Base-by-base conservation (phyloP, 2,797 vertebrate species). In the Lophius americanus region DNA sequence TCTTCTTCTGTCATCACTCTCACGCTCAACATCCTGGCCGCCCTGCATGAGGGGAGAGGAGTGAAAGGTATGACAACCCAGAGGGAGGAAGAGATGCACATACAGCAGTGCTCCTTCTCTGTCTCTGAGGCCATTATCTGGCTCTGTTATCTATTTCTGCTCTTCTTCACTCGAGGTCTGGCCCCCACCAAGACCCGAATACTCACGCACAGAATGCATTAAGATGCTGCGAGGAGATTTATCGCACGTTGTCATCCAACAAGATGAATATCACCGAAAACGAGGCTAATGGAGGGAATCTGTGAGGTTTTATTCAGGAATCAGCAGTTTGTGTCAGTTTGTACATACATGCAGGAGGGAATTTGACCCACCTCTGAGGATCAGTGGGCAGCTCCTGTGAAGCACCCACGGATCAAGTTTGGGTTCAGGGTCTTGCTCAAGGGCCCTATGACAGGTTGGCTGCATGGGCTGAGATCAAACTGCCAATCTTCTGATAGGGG, bases 1-100 rank as follows among this genome's bases (percentile, higher is more conserved):
- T 90, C 85, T 88, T 79, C 70, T 68, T 81, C 88, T 90, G 84
- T 90, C 89, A 88, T 79, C 89, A 85, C 86, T 82, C 81, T 79
- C 74, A 84, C 44, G 82, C 82, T 79, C 79, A 70, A 66, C 80
- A 79, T 80, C 85, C 73, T 75, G 79, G 65, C 66, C 11, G 62
- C 33, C 73, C 64, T 67, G 39, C 75, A 35, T 41, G 49, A 12
- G 64, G 66, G 78, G 63, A 75, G 69, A 50, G 65, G 53, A 55
- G 66, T 39, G 64, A 70, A 57, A 41, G 38, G 23, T 79, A 73
- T 60, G 74, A 68, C 59, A 9, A 13, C 38, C 6, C 9, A 51
- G 64, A 63, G 44, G 73, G 64, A 64, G 46, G 71, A 67, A 73
- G 57, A 36, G 55, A 64, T 64, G 72, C 38, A 38, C 41, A 50